Evolutionary conservation across 2,113 vertebrate genomes (phyloP).

Genomic region (Tragulus kanchil): DNA sequence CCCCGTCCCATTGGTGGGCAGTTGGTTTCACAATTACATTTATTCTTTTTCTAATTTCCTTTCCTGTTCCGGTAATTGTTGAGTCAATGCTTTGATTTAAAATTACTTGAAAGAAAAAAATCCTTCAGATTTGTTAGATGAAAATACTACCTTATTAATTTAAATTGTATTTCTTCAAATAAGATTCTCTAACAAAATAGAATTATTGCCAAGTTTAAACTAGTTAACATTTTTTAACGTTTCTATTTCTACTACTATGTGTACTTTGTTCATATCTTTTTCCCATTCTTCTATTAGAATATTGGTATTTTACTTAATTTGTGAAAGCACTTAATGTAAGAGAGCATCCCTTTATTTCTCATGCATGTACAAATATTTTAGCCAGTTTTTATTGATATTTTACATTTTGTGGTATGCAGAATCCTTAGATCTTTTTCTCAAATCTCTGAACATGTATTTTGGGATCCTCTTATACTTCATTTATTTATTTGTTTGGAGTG

Average conservation of each 20-base stretch:
- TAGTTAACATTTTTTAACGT: neutral
- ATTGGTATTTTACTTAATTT: conserved; percentile 14
- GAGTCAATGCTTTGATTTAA: neutral
- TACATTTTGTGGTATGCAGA: neutral
- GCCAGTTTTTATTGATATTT: neutral
- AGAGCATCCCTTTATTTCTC: neutral
- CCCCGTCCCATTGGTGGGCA: neutral
- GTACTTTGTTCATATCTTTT: neutral
- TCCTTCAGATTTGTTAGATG: neutral
- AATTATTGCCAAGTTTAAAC: neutral
- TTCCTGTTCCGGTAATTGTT: neutral
- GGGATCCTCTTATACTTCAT: neutral
- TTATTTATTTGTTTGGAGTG: neutral
- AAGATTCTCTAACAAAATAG: neutral
- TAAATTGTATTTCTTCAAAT: neutral
- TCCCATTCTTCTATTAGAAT: neutral
- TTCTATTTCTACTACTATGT: neutral
- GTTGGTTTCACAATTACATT: neutral
- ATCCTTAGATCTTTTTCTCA: neutral
- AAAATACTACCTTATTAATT: neutral
- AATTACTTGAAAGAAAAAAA: too few species aligned
- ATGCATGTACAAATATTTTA: neutral
- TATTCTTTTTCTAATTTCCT: neutral
- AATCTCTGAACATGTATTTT: neutral
- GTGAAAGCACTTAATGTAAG: neutral